Base-by-base conservation (phyloP, 2,888 invertebrate species). In the Ernsta delagoae region DNA sequence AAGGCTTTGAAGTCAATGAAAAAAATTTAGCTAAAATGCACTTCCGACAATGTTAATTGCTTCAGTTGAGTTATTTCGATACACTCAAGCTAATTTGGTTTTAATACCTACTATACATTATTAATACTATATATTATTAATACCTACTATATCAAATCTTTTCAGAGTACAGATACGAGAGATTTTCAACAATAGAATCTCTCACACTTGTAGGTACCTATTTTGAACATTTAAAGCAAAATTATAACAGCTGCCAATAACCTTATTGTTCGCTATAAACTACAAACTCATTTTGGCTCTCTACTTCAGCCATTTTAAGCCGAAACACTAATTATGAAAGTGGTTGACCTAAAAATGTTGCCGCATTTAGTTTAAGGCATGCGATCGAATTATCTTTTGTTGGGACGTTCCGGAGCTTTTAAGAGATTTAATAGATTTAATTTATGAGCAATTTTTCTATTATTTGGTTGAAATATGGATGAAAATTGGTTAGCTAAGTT, bases 281-380 rank as follows among this genome's bases (percentile, higher is more conserved):
- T 16, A 50, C 24, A 9, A 53, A 24, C 53, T 53, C 53, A 53
- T 53, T 53, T 53, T 24, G 24, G 24, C 24, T 34, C n/a, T 34
- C 34, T 34, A 48, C 48, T 48, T 61, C 60, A 48, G 48, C 60
- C 34, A 61, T n/a, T 61, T 61, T 34, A 45, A 60, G 45, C 41
- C 8, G n/a, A 45, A 43, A 61, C 7, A 61, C 34, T 61, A 61
- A 61, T 48, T 61, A 61, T 48, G 48, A 24, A 61, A 48, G 48
- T 48, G 60, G 60, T 48, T 48, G 48, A 61, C 60, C 60, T 24
- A 34, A 12, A 61, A 60, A 60, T 34, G 45, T 60, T 45, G 45
- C 43, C 60, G 45, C 31, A 31, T 45, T 60, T 50, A n/a, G 16
- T 50, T 24, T 50, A 24, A 50, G 16, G 16, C 16, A 50, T 50